Conservation (phyloP, 2,797 vertebrate species). For the Lutjanus argentimaculatus region DNA sequence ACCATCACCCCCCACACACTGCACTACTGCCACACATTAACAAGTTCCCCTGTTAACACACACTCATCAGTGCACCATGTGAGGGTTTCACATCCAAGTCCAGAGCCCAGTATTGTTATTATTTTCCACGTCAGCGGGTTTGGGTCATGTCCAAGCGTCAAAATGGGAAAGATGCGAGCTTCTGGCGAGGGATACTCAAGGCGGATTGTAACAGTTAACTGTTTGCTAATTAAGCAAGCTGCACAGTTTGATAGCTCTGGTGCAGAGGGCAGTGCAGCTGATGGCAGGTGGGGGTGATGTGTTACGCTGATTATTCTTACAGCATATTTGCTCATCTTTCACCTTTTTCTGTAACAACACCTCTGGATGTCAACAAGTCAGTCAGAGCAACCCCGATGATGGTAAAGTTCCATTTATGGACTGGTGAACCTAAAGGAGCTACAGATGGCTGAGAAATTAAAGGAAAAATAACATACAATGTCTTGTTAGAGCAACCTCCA, state of each 20-base stretch:
- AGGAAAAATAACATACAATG: background rate
- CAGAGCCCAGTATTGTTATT: slow-evolving; percentile 45
- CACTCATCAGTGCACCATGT: slow-evolving; percentile 27
- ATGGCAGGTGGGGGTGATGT: slow-evolving; percentile 40
- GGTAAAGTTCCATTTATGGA: slow-evolving; percentile 23
- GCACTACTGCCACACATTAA: slow-evolving; percentile 27
- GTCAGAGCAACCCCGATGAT: slow-evolving; percentile 5
- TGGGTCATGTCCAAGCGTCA: slow-evolving; percentile 45
- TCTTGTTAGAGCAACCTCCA: no score
- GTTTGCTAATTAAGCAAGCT: slow-evolving; percentile 66
- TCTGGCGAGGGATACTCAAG: slow-evolving; percentile 44
- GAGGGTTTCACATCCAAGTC: slow-evolving; percentile 42
- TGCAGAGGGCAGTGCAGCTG: slow-evolving; percentile 18
- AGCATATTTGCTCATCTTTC: slow-evolving; percentile 33
- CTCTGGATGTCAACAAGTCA: slow-evolving; percentile 35
- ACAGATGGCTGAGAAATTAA: slow-evolving; percentile 9
- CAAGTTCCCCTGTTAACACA: slow-evolving; percentile 32
- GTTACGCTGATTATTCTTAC: slow-evolving; percentile 35
- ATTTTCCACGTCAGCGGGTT: slow-evolving; percentile 47
- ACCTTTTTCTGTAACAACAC: slow-evolving; percentile 32
- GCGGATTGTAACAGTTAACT: slow-evolving; percentile 57
- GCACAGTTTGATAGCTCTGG: slow-evolving; percentile 62
- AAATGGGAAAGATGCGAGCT: slow-evolving; percentile 40
- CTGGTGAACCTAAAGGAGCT: slow-evolving; percentile 10
- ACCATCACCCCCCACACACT: slow-evolving; percentile 31